Percentiles rank a stretch among this genome's conserved stretches.
phyloP scores from a whole-genome alignment of 2,797 vertebrate genomes.

The Pitangus sulphuratus region DNA sequence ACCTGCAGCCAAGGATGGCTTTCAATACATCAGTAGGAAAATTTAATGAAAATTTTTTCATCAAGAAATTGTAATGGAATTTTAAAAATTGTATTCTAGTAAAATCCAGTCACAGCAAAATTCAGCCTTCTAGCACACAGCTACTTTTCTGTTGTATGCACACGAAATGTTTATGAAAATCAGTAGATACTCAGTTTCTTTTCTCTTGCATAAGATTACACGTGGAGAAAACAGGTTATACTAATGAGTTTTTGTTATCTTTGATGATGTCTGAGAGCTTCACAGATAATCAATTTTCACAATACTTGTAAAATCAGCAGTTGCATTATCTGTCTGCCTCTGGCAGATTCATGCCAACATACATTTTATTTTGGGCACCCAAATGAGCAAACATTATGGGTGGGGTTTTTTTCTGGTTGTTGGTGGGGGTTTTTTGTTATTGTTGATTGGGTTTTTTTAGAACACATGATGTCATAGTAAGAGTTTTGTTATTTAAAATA shows the following conservation, averaged over 20 bases:
- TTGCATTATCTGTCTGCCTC: neutral
- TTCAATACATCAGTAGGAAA: neutral
- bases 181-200: neutral
- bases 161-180: neutral
- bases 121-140: neutral
- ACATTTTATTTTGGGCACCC: neutral
- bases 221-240: neutral
- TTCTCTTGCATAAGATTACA: neutral
- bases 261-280: neutral
- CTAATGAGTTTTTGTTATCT: neutral
- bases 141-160: neutral
- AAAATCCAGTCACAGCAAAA: neutral
- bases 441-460: neutral
- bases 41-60: neutral
- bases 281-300: neutral
- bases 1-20: neutral
- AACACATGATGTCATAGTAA: neutral
- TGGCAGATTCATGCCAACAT: neutral
- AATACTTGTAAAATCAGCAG: slow-evolving; percentile 9
- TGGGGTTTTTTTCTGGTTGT: no score
- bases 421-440: no score
- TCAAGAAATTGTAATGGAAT: neutral
- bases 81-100: neutral
- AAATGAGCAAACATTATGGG: neutral
- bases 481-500: neutral